Evolutionary conservation across 23 tunicate species (phyloP).

Genomic region (Botrylloides violaceus): DNA sequence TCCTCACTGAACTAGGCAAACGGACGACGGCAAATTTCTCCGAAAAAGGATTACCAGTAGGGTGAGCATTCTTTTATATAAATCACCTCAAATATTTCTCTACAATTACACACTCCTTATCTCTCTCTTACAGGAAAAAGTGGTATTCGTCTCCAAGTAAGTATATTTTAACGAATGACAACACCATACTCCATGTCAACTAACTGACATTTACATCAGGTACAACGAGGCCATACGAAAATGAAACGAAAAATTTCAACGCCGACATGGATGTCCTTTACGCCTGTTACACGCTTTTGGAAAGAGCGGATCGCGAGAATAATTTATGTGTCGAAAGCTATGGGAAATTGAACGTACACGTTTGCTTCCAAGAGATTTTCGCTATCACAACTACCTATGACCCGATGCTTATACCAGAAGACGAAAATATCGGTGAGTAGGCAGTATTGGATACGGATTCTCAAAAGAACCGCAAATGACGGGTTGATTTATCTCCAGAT

Average conservation of each 20-base stretch:
- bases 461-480: too few species aligned
- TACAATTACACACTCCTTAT: background rate
- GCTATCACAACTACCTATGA: background rate
- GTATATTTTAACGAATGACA: too few species aligned
- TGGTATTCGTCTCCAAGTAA: background rate
- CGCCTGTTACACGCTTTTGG: constrained; percentile 19
- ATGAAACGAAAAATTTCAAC: background rate
- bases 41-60: background rate
- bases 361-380: background rate
- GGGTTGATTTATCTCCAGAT: too few species aligned
- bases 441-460: too few species aligned
- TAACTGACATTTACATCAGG: background rate
- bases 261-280: constrained; percentile 14
- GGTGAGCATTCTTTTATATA: background rate
- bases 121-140: background rate
- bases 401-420: too few species aligned
- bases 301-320: background rate
- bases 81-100: too few species aligned
- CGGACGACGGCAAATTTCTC: background rate
- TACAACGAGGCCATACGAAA: constrained; percentile 3
- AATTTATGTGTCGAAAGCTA: background rate
- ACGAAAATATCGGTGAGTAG: too few species aligned
- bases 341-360: background rate
- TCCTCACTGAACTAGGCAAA: too few species aligned
- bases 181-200: too few species aligned